Evolutionary conservation across 1,140 invertebrate genomes (phyloP), one percentile per base, ranked within the genome.

Genomic region (Drosophila bipectinata): DNA sequence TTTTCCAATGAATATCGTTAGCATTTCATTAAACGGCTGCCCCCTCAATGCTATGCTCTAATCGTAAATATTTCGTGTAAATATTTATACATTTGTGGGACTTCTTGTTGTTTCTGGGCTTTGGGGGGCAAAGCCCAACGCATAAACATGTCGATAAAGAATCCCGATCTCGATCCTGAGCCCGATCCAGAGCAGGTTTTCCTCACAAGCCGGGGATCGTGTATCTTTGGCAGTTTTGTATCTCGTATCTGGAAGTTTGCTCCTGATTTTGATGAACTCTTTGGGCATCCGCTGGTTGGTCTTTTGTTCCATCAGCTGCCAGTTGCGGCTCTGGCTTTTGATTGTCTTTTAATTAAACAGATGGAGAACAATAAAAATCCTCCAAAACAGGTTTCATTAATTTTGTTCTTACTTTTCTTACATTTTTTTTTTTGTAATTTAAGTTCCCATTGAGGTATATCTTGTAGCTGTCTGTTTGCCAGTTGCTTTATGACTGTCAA

Each of bases 1-100:
- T 85, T 82, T 78, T 72, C 68, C 80, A 87, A 88, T 85, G 83
- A 78, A 85, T 85, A 88, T 85, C 83, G 83, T 88, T 85, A 82
- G 82, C 82, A 88, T 85, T 88, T 85, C 83, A 85, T 85, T 85
- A 85, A 60, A 53, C 56, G 69, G 49, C 34, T 54, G 44, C 41
- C 34, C 34, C 34, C 34, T 37, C 48, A 53, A 32, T 10, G 2
- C 37, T 49, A 18, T 12, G 10, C 34, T 37, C 47, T 63, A 77
- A 78, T 52, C 64, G 45, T 49, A 69, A 58, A 71, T 51, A 57
- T 75, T 51, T 74, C 66, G 61, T 79, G 68, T 87, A 82, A 88
- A 88, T 87, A 87, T 82, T 87, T 88, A 72, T 77, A 79, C 63
- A 77, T 68, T 77, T 77, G 73, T 76, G 49, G 55, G 56, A 52